Base-by-base conservation (phyloP, 2,797 vertebrate genomes). In the Cryptoprocta ferox region DNA sequence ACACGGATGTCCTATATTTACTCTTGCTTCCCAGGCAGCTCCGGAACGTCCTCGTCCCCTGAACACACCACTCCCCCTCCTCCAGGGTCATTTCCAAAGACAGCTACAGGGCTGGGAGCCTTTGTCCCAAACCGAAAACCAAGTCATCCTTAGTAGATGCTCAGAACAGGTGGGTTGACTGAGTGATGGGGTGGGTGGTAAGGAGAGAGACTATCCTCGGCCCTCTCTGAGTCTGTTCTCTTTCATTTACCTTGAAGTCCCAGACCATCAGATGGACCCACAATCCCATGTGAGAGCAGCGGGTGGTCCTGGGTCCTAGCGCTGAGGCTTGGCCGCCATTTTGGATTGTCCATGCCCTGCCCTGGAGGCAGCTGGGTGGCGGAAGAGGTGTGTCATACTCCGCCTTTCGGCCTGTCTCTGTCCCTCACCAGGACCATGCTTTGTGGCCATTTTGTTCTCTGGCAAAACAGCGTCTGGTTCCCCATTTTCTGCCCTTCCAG, bases 231-330 rank as follows among this genome's bases (percentile, higher is more conserved):
- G 66, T n/a, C 3, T 0, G 15, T 45, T n/a, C 45, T 63, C 30
- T 45, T 26, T 48, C 6, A 11, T 83, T 71, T 45, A 21, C 39
- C 42, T 15, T 21, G 21, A 76, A 24, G 18, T 30, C 5, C 39
- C 28, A 42, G 42, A 21, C 45, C 1, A 14, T 42, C 71, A 35
- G 91, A 66, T 5, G 21, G 2, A 14, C 45, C 7, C 5, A 0
- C 0, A 0, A 53, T 13, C 42, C 50, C 37, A 32, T 1, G 21
- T 37, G 56, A 85, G 24, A 18, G 30, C 81, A 28, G 93, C 63
- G 26, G 19, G 26, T n/a, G 10, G 32, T n/a, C 78, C 56, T 0
- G 0, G 89, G 37, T 10, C 75, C 50, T 0, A 28, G 48, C 0
- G 66, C 63, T 14, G 21, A 65, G 24, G 59, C 15, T 48, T 0